phyloP scores from a whole-genome alignment of 2,797 vertebrate genomes.

The Rhynchonycteris naso region DNA sequence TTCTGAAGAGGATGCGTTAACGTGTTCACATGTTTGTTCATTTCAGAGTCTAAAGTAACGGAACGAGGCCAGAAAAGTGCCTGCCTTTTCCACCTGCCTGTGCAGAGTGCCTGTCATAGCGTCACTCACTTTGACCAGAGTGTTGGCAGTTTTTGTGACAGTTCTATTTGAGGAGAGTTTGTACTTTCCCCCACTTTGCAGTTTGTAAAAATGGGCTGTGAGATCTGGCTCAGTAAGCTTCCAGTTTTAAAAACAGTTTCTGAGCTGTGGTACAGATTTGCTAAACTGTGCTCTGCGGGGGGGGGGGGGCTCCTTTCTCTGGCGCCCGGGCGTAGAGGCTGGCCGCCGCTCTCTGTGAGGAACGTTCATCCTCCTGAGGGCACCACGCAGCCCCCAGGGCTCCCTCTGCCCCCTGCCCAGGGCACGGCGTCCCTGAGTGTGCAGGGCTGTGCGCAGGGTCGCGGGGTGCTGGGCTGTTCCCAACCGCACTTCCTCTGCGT shows the following conservation, averaged over 20 bases:
- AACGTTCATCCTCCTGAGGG: no score
- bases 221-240: neutral
- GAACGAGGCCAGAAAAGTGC: neutral
- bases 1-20: neutral
- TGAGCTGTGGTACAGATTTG: fast-evolving
- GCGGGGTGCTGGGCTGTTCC: no score
- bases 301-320: neutral
- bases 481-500: fast-evolving
- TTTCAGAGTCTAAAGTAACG: neutral
- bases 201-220: neutral
- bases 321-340: neutral
- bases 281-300: fast-evolving
- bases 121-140: no score
- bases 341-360: no score
- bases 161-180: neutral
- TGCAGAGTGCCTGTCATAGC: fast-evolving
- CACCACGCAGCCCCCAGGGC: no score
- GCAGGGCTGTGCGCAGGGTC: no score
- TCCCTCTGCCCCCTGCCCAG: no score
- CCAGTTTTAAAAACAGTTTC: fast-evolving
- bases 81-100: neutral
- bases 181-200: no score
- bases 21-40: neutral
- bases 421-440: no score
- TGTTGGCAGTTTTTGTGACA: neutral